A percentile compares a stretch with the other conserved stretches of the same genome.
These are phyloP conservation scores for Argynnis bischoffii DNA, from an alignment of 2,888 invertebrate species.

Conservation along the genomic window DNA sequence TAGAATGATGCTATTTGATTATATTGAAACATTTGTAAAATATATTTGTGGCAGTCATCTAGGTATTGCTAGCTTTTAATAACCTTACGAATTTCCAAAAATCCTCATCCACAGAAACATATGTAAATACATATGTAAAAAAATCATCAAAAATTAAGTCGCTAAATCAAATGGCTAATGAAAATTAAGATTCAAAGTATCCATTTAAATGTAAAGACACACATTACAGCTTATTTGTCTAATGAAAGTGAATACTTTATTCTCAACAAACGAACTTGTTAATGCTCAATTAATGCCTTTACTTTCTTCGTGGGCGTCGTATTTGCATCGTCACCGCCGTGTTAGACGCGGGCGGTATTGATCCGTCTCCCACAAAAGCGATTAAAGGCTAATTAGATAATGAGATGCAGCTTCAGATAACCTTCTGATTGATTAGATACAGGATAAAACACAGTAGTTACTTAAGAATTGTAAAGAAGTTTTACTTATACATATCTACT, in stretches of 20 bases:
- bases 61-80: no score
- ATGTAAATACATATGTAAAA: no score
- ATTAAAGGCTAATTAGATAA: constrained; percentile 40
- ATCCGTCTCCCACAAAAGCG: constrained; percentile 42
- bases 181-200: constrained; percentile 11
- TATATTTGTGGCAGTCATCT: no score
- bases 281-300: constrained; percentile 45
- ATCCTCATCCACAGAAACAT: no score
- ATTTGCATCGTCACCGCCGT: constrained; percentile 41
- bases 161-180: not conserved
- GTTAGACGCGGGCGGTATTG: constrained; percentile 43
- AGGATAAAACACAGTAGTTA: not conserved
- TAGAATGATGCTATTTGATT: no score
- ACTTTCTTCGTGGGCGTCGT: constrained; percentile 42
- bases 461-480: no score
- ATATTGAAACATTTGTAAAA: no score
- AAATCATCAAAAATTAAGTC: not conserved
- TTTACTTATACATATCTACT: no score
- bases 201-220: not conserved
- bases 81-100: no score
- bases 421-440: constrained; percentile 7
- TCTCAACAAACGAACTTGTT: constrained; percentile 20
- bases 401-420: constrained; percentile 31
- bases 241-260: constrained; percentile 15
- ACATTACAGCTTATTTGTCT: constrained; percentile 15